These are phyloP conservation scores for Trachelus iudaicus DNA, from an alignment of 2,888 invertebrate species.

Conservation along the genomic window DNA sequence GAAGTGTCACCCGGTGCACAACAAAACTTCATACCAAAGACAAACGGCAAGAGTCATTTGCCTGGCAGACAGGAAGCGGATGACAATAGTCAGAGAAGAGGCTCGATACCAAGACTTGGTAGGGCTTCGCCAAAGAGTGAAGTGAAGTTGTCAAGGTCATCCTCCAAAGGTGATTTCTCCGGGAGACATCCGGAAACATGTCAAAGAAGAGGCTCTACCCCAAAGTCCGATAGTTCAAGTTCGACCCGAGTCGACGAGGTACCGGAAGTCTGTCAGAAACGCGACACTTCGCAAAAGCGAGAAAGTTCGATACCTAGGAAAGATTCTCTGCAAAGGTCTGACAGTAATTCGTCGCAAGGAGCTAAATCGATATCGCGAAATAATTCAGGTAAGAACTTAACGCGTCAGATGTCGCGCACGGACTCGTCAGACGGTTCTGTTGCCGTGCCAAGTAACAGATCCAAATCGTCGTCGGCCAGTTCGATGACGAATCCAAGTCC, in stretches of 20 bases:
- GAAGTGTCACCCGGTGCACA: background rate
- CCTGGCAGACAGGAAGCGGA: slow-evolving; percentile 29
- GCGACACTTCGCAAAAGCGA: slow-evolving; percentile 30
- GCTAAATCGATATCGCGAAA: slow-evolving; percentile 41
- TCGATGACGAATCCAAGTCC: slow-evolving; percentile 49
- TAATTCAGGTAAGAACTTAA: slow-evolving; percentile 41
- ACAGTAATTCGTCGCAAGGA: background rate
- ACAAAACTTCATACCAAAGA: background rate
- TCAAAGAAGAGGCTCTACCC: slow-evolving; percentile 33
- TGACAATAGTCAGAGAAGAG: slow-evolving; percentile 34
- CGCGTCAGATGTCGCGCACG: slow-evolving; percentile 54
- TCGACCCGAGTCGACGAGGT: slow-evolving; percentile 34
- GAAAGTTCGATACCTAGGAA: slow-evolving; percentile 33
- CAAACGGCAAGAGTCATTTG: background rate
- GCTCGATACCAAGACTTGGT: slow-evolving; percentile 37
- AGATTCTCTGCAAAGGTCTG: slow-evolving; percentile 40
- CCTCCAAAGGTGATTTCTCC: slow-evolving; percentile 33
- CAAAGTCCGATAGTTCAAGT: slow-evolving; percentile 33
- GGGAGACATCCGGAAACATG: background rate
- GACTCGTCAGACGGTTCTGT: slow-evolving; percentile 49
- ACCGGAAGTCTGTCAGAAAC: slow-evolving; percentile 34
- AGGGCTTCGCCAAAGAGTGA: slow-evolving; percentile 38
- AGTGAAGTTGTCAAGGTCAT: slow-evolving; percentile 30
- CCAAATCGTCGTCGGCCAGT: slow-evolving; percentile 53
- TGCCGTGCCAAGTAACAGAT: slow-evolving; percentile 60